Evolutionary conservation across 1,140 invertebrate species (phyloP).

Genomic region (Agraylea sexmaculata): DNA sequence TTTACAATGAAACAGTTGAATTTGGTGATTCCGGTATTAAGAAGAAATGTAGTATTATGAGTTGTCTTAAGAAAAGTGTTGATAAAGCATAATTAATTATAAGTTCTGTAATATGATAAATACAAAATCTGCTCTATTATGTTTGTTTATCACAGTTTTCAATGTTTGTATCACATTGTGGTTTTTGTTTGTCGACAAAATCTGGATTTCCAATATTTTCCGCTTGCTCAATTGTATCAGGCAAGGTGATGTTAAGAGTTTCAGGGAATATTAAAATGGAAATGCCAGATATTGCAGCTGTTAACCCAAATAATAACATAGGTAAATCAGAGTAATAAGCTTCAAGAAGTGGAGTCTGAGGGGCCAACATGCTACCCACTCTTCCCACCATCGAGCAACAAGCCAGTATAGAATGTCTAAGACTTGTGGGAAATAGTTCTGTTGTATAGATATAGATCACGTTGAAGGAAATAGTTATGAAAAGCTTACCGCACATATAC

Average conservation of each 20-base stretch:
- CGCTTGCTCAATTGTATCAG: conserved; percentile 50
- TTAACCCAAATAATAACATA: conserved; percentile 43
- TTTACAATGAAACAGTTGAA: conserved; percentile 4
- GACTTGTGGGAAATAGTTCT: conserved; percentile 41
- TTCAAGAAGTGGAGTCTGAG: conserved; percentile 38
- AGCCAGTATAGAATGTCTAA: conserved; percentile 34
- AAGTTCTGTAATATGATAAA: neutral
- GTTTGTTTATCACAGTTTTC: neutral
- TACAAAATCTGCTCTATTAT: neutral
- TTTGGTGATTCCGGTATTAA: neutral
- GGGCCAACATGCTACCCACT: conserved; percentile 41
- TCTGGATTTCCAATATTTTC: conserved; percentile 34
- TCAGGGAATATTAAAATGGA: conserved; percentile 50
- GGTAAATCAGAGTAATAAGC: conserved; percentile 28
- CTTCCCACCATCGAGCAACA: conserved; percentile 42
- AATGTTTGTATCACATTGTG: too few species aligned
- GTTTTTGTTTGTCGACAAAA: neutral
- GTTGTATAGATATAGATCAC: conserved; percentile 40
- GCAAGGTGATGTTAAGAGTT: conserved; percentile 45
- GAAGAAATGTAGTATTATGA: neutral
- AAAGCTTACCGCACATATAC: conserved; percentile 43
- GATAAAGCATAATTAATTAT: neutral
- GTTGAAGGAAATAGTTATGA: conserved; percentile 39
- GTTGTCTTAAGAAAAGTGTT: neutral
- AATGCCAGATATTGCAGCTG: conserved; percentile 41